Evolutionary conservation across 2,113 vertebrate genomes (phyloP), one percentile per base, ranked within the genome.

Genomic region (Mungos mungo): DNA sequence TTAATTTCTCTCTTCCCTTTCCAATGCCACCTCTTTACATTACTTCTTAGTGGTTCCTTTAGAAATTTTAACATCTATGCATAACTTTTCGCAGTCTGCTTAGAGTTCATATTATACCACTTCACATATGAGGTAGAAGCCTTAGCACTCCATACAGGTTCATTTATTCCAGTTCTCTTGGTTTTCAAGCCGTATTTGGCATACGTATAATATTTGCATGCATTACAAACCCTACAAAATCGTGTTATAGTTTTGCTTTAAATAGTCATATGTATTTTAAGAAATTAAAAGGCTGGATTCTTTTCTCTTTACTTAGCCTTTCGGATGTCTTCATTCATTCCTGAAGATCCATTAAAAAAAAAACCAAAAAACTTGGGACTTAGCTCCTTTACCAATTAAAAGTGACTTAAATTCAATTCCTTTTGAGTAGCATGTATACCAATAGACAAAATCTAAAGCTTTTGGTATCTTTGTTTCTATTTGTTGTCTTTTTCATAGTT

Each of bases 381-480:
- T 72, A 33, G 13, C 7, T 88, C n/a, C 38, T 97, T 87, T 54
- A 65, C 27, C 45, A 23, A 76, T 77, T 77, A 66, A 88, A 77
- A 96, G 10, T 92, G 35, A 74, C 52, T 91, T 76, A 25, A 71
- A 6, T 54, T 96, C 23, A 71, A 2, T 60, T 76, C 21, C n/a
- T 96, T 96, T 76, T 23, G 66, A 29, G 50, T 90, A 81, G 35
- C 4, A 14, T 16, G 1, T 13, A n/a, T 69, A 18, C 35, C 18
- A 29, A 57, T n/a, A 71, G 45, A 68, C 47, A 57, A 25, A 65
- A 52, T 88, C 21, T 25, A 65, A 38, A 76, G 18, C 50, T 38
- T 41, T 81, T 74, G 54, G 15, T 88, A 35, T 57, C 65, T 93
- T 97, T 92, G n/a, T 25, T 95, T 92, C 35, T 88, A 0, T 88